Conservation (phyloP, 2,797 vertebrate species). For the Cirrhinus mrigala region DNA sequence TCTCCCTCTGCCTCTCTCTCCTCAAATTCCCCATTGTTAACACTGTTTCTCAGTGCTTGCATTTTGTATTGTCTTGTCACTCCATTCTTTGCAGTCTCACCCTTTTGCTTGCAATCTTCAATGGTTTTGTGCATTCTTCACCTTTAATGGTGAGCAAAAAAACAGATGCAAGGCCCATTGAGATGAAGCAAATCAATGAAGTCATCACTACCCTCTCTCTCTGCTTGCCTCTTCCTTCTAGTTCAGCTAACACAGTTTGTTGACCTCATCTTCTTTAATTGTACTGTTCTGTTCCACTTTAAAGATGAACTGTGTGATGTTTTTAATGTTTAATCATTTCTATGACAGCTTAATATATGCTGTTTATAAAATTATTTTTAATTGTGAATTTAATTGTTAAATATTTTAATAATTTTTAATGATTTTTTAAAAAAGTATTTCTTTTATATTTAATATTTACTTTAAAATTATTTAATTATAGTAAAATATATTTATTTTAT, state of each 20-base stretch:
- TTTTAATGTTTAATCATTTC: neutral
- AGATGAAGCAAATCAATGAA: slow-evolving; percentile 42
- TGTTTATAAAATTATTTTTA: neutral
- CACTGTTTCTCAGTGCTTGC: slow-evolving; percentile 54
- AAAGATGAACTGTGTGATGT: neutral
- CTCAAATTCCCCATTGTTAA: slow-evolving; percentile 61
- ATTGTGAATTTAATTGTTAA: neutral
- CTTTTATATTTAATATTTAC: neutral
- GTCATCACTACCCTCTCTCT: slow-evolving; percentile 28
- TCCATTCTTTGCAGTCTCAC: slow-evolving; percentile 54
- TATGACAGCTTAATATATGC: neutral
- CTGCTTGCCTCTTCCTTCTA: neutral
- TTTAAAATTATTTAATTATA: neutral
- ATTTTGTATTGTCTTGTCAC: slow-evolving; percentile 64
- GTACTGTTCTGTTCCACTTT: neutral
- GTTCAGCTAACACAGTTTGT: slow-evolving; percentile 5
- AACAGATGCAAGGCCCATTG: slow-evolving; percentile 15
- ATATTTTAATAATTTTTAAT: no score
- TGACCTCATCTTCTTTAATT: neutral
- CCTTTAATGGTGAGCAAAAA: slow-evolving; percentile 33
- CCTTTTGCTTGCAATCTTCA: slow-evolving; percentile 47
- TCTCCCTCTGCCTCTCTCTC: slow-evolving; percentile 54
- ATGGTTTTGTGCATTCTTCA: slow-evolving; percentile 44
- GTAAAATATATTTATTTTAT: neutral
- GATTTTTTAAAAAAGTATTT: no score